These are phyloP conservation scores for Fregata magnificens DNA, from an alignment of 2,113 vertebrate genomes.

Conservation along the genomic window DNA sequence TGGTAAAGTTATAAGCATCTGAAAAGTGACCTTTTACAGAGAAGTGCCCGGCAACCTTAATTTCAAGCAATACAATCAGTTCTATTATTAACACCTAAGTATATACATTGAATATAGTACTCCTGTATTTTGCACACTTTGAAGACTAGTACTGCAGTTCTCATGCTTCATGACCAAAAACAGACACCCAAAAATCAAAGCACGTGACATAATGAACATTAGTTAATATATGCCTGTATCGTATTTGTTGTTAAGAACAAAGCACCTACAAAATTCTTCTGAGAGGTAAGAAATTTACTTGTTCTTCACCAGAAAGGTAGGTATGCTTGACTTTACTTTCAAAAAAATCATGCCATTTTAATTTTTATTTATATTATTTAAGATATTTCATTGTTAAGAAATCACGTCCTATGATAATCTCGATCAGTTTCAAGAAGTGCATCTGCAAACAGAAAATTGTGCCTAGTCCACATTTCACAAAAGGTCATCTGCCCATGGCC, in stretches of 20 bases:
- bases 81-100: not conserved
- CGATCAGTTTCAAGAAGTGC: not conserved
- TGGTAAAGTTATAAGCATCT: not conserved
- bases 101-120: not conserved
- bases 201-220: not conserved
- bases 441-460: not conserved
- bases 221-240: not conserved
- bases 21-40: not conserved
- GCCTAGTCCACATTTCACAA: not conserved
- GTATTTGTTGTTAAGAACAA: not conserved
- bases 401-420: not conserved
- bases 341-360: not conserved
- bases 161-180: not conserved
- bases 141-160: not conserved
- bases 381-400: not conserved
- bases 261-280: not conserved
- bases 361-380: not conserved
- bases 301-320: not conserved
- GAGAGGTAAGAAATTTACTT: not conserved
- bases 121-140: not conserved
- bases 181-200: not conserved
- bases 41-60: not conserved
- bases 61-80: not conserved
- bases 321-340: not conserved
- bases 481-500: not conserved